These are phyloP conservation scores for Neosalanx taihuensis DNA, from an alignment of 2,797 vertebrate species.

Conservation along the genomic window DNA sequence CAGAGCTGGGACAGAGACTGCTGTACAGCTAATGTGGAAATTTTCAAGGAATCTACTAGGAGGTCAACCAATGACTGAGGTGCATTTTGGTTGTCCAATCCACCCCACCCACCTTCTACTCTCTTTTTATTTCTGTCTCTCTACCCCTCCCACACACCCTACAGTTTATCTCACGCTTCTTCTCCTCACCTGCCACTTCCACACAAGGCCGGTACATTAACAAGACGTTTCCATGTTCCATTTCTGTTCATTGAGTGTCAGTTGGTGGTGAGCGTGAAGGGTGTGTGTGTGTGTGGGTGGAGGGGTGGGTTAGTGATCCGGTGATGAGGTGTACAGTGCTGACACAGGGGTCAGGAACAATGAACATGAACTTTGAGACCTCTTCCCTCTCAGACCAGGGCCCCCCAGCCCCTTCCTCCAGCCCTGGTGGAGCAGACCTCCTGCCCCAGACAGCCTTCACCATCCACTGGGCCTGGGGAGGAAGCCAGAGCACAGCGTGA, in stretches of 20 bases:
- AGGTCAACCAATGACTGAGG: conserved; percentile 1
- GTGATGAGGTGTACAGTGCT: conserved; percentile 34
- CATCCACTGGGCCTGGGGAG: conserved; percentile 55
- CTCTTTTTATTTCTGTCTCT: not conserved
- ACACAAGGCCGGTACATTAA: conserved; percentile 2
- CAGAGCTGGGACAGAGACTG: conserved; percentile 2
- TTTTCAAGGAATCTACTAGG: conserved; percentile 16
- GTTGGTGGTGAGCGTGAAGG: not conserved
- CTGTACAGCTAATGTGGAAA: conserved; percentile 27
- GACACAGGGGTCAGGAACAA: conserved; percentile 65
- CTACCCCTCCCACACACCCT: not conserved
- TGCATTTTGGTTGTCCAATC: not conserved
- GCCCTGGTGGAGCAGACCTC: conserved; percentile 40
- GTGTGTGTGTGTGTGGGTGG: not conserved
- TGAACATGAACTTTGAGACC: conserved; percentile 67
- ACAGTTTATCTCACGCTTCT: not conserved
- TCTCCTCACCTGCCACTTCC: not conserved
- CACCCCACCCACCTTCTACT: not conserved
- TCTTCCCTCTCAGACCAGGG: conserved; percentile 5
- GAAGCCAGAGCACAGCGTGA: conserved; percentile 64
- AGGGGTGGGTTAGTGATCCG: conserved; percentile 40
- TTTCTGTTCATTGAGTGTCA: conserved; percentile 42
- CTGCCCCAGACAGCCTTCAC: conserved; percentile 51
- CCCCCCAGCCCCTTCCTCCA: conserved; percentile 1
- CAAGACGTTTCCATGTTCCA: conserved; percentile 40